Evolutionary conservation across 1,140 invertebrate species (phyloP).

Genomic region (Melitaea cinxia): DNA sequence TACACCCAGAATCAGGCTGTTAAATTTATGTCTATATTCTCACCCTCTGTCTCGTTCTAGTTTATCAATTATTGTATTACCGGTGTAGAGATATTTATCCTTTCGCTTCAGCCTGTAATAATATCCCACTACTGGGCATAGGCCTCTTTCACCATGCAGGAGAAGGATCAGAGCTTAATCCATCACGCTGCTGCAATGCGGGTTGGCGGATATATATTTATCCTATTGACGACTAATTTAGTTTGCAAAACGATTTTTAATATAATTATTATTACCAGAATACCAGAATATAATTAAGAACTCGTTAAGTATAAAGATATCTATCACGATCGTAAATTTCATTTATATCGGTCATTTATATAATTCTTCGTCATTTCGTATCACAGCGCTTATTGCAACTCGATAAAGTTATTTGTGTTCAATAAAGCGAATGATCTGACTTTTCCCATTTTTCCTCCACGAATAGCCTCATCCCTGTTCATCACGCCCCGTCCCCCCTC

Average conservation of each 20-base stretch:
- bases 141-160: no score
- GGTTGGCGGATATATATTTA: neutral
- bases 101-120: no score
- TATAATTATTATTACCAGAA: neutral
- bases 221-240: neutral
- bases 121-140: no score
- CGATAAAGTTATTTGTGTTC: constrained; percentile 78
- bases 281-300: neutral
- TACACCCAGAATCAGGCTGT: no score
- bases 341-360: constrained; percentile 12
- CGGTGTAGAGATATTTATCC: no score
- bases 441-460: constrained; percentile 76
- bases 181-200: no score
- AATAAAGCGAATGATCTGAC: constrained; percentile 77
- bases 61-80: no score
- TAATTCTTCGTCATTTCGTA: constrained; percentile 31
- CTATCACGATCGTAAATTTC: neutral
- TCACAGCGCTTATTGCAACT: constrained; percentile 60
- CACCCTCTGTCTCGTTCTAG: constrained; percentile 13
- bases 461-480: constrained; percentile 48
- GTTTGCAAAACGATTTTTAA: neutral
- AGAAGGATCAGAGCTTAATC: no score
- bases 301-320: neutral
- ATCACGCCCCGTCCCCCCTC: constrained; percentile 52
- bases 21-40: constrained; percentile 43